phyloP scores from a whole-genome alignment of 2,797 vertebrate species.

The Brachymystax lenok region DNA sequence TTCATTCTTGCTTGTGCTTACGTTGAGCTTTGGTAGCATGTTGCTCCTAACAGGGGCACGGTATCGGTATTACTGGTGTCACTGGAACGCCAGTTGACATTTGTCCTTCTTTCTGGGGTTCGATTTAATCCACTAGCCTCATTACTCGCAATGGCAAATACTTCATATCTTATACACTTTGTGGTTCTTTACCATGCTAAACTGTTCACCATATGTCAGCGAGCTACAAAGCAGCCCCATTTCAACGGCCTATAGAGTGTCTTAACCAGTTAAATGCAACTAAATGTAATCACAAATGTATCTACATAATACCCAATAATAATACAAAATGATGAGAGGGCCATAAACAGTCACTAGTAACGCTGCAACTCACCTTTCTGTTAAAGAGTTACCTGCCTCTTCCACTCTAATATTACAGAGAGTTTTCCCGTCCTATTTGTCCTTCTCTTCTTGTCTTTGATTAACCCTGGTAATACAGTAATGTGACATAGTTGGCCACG shows the following conservation, averaged over 20 bases:
- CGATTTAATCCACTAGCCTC: too few relatives aligned
- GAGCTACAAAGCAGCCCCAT: not conserved
- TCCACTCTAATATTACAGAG: not conserved
- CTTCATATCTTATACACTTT: too few relatives aligned
- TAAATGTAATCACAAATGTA: too few relatives aligned
- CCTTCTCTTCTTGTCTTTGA: not conserved
- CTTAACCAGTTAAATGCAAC: not conserved
- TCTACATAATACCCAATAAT: too few relatives aligned
- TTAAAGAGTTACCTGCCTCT: not conserved
- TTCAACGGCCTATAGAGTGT: not conserved
- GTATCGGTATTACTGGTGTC: not conserved
- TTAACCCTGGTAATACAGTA: not conserved
- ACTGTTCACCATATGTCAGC: too few relatives aligned
- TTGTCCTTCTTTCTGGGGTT: too few relatives aligned
- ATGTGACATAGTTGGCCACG: not conserved
- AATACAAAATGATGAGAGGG: too few relatives aligned
- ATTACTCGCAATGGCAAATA: too few relatives aligned
- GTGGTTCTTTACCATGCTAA: too few relatives aligned
- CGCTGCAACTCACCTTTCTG: too few relatives aligned
- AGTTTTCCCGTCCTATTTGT: not conserved
- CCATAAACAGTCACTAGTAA: too few relatives aligned
- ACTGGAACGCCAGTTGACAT: too few relatives aligned
- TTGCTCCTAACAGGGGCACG: not conserved
- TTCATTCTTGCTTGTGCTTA: not conserved
- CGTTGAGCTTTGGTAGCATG: not conserved